Evolutionary conservation across 2,888 invertebrate genomes (phyloP).

Genomic region (Mimas tiliae): DNA sequence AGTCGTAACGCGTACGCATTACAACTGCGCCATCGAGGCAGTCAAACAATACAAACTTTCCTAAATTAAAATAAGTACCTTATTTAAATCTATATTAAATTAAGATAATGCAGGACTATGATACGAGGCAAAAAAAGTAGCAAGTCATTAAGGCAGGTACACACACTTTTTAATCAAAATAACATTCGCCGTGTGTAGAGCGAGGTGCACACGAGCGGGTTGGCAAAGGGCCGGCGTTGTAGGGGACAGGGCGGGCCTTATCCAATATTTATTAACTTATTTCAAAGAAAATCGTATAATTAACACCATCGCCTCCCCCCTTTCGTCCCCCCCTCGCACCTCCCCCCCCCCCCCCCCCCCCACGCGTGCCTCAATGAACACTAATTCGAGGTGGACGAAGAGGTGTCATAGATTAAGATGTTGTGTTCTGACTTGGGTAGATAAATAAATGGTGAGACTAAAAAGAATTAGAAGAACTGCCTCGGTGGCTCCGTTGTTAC

Average conservation of each 20-base stretch:
- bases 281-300: conserved; percentile 85
- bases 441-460: too few species aligned
- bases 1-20: too few species aligned
- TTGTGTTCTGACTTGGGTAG: background rate
- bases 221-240: conserved; percentile 46
- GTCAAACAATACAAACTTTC: background rate
- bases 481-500: too few species aligned
- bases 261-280: conserved; percentile 85
- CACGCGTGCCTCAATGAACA: conserved; percentile 47
- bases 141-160: conserved; percentile 16
- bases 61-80: background rate
- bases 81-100: background rate
- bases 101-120: background rate
- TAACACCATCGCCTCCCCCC: conserved; percentile 64
- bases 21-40: too few species aligned
- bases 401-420: conserved; percentile 42
- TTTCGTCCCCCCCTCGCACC: conserved; percentile 4
- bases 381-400: conserved; percentile 36
- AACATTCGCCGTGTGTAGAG: conserved; percentile 10
- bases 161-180: conserved; percentile 22
- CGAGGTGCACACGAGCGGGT: conserved; percentile 20
- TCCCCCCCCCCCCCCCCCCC: conserved; percentile 39
- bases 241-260: conserved; percentile 75
- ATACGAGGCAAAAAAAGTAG: background rate
- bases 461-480: too few species aligned